Evolutionary conservation across 2,888 invertebrate genomes (phyloP).

Genomic region (Drosophila parthenogenetica): DNA sequence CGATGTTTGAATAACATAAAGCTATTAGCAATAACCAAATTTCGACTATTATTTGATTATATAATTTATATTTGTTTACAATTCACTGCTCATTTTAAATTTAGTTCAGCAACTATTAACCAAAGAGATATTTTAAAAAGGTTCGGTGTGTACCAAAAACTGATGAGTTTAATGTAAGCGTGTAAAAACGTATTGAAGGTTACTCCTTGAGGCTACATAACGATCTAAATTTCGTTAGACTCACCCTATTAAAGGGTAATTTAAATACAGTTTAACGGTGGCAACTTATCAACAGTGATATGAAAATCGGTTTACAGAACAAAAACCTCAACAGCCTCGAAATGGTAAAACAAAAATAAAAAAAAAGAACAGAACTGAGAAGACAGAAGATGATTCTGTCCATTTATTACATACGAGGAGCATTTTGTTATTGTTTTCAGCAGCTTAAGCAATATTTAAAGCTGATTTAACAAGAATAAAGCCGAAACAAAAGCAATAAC

Average conservation of each 20-base stretch:
- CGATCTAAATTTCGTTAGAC: background rate
- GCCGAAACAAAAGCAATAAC: slow-evolving; percentile 40
- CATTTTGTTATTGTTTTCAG: slow-evolving; percentile 67
- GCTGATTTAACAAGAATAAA: slow-evolving; percentile 70
- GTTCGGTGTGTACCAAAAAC: no score
- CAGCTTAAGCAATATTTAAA: slow-evolving; percentile 72
- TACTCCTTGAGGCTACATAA: background rate
- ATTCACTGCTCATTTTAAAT: no score
- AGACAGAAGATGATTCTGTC: slow-evolving; percentile 27
- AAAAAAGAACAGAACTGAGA: slow-evolving; percentile 7
- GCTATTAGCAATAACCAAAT: no score
- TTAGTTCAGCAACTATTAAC: no score
- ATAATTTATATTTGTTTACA: no score
- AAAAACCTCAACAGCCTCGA: slow-evolving; percentile 27
- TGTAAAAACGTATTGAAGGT: no score
- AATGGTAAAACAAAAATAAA: slow-evolving; percentile 5
- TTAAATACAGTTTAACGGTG: slow-evolving; percentile 9
- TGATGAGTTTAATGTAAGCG: no score
- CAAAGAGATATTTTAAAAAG: no score
- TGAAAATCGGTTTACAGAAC: slow-evolving; percentile 59
- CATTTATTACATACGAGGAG: slow-evolving; percentile 30
- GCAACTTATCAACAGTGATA: slow-evolving; percentile 49
- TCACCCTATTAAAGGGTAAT: slow-evolving; percentile 16
- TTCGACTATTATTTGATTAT: no score
- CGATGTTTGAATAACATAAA: no score